Evolutionary conservation across 2,797 vertebrate genomes (phyloP).

Genomic region (Loriculus beryllinus): DNA sequence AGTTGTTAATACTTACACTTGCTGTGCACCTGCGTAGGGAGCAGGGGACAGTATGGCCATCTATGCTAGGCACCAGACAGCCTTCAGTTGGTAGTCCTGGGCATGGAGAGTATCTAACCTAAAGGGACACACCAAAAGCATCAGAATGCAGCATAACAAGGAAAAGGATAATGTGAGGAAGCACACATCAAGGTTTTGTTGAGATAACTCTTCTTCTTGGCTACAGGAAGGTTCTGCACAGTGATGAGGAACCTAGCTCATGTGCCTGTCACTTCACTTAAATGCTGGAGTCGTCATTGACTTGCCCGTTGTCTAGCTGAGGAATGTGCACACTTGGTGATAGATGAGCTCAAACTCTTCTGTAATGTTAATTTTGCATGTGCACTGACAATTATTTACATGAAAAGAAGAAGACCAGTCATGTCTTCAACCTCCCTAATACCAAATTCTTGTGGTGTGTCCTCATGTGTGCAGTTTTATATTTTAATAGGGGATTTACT

Average conservation of each 20-base stretch:
- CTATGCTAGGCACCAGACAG: neutral
- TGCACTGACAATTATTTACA: too few relatives aligned
- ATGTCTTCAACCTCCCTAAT: neutral
- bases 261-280: neutral
- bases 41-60: neutral
- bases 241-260: neutral
- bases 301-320: neutral
- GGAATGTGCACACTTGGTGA: neutral
- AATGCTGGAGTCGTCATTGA: neutral
- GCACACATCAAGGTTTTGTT: neutral
- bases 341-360: neutral
- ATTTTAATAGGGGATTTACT: neutral
- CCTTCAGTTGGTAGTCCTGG: neutral
- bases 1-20: neutral
- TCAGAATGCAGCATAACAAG: neutral
- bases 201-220: neutral
- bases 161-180: neutral
- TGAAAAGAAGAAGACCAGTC: neutral
- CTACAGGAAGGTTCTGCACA: neutral
- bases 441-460: neutral
- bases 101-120: neutral
- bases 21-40: neutral
- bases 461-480: neutral
- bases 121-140: neutral
- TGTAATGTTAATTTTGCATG: neutral